A percentile compares a stretch with the other conserved stretches of the same genome.
phyloP scores from a whole-genome alignment of 2,113 vertebrate species.

The Protobothrops flavoviridis region DNA sequence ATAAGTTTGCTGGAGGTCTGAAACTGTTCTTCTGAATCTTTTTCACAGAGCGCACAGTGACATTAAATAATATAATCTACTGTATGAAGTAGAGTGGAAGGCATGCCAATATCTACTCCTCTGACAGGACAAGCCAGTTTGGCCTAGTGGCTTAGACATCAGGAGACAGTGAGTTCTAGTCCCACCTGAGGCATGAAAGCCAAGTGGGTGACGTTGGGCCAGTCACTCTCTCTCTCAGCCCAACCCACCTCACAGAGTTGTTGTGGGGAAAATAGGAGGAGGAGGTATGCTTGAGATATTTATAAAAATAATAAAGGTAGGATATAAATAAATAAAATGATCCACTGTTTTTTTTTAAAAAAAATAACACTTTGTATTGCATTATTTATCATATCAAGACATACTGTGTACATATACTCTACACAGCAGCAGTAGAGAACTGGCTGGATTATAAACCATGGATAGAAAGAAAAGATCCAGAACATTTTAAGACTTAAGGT shows the following conservation, averaged over 20 bases:
- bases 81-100: not conserved
- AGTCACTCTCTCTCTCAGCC: not conserved
- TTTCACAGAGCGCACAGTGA: not conserved
- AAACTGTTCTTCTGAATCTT: not conserved
- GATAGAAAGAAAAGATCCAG: not conserved
- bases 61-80: not conserved
- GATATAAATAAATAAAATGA: not conserved
- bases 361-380: not conserved
- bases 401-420: not conserved
- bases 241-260: not conserved
- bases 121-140: not conserved
- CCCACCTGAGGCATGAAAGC: not conserved
- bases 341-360: not conserved
- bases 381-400: not conserved
- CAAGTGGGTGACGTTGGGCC: not conserved
- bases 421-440: not conserved
- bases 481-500: not conserved
- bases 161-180: not conserved
- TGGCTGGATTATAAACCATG: not conserved
- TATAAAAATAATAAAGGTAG: not conserved
- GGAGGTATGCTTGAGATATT: not conserved
- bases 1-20: not conserved
- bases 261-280: not conserved
- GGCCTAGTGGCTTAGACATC: not conserved
- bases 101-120: not conserved